Percentiles rank a stretch among this genome's conserved stretches.
These are phyloP conservation scores for Apoda limacodes DNA, from an alignment of 2,888 invertebrate genomes.

Conservation along the genomic window DNA sequence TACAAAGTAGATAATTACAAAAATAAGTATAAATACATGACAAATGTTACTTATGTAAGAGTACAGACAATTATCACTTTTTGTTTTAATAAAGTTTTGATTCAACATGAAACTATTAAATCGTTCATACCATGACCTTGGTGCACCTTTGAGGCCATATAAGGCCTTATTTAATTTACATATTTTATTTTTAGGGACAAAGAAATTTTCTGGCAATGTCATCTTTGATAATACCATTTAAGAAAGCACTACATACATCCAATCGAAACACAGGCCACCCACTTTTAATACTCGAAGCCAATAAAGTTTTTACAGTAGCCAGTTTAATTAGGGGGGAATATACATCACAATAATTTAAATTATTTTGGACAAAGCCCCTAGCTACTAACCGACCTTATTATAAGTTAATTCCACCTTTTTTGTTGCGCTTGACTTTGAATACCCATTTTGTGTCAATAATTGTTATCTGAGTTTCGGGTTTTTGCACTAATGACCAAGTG, in stretches of 20 bases:
- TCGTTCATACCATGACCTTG: slow-evolving; percentile 1
- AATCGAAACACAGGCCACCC: slow-evolving; percentile 2
- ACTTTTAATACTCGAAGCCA: background rate
- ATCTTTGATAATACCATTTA: slow-evolving; percentile 2
- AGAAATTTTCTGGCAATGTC: slow-evolving; percentile 1
- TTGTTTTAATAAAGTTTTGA: too few species aligned
- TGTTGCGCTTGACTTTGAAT: too few species aligned
- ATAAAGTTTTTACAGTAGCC: slow-evolving; percentile 2
- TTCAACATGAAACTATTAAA: background rate
- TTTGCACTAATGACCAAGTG: too few species aligned
- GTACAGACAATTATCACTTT: too few species aligned
- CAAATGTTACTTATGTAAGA: too few species aligned
- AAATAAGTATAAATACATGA: too few species aligned
- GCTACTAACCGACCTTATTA: slow-evolving; percentile 9
- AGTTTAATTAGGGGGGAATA: slow-evolving; percentile 7
- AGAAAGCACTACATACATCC: slow-evolving; percentile 4
- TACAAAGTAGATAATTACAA: too few species aligned
- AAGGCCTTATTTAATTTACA: too few species aligned
- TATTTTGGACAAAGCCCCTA: slow-evolving; percentile 7
- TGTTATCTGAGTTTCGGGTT: too few species aligned
- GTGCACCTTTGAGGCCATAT: slow-evolving; percentile 2
- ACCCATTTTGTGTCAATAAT: too few species aligned
- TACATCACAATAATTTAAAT: slow-evolving; percentile 2
- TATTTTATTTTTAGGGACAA: background rate
- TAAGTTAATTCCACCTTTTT: too few species aligned